Evolutionary conservation across 2,888 invertebrate genomes (phyloP).

Genomic region (Limnephilus auricula): DNA sequence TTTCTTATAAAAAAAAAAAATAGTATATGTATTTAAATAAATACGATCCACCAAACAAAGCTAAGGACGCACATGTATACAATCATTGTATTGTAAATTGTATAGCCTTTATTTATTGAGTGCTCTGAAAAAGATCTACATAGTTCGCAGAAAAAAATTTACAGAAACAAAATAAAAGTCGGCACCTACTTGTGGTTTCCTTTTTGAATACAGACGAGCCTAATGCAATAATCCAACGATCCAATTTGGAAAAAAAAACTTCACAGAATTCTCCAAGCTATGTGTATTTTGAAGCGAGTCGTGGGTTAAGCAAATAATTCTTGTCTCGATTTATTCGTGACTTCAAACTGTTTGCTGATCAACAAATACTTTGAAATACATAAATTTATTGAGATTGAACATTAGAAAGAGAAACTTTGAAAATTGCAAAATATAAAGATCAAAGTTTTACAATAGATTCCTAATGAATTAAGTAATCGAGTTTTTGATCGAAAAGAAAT

Average conservation of each 20-base stretch:
- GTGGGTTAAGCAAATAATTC: constrained; percentile 13
- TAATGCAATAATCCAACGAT: constrained; percentile 43
- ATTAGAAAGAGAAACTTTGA: neutral
- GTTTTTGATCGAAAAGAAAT: neutral
- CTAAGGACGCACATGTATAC: neutral
- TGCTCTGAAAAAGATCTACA: neutral
- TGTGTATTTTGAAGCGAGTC: constrained; percentile 36
- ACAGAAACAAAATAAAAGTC: neutral
- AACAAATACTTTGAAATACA: neutral
- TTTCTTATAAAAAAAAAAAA: too few relatives aligned
- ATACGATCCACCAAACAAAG: neutral
- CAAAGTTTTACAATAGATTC: neutral
- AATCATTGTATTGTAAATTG: neutral
- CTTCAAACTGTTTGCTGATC: constrained; percentile 1
- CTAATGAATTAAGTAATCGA: neutral
- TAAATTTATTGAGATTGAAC: neutral
- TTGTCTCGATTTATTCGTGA: constrained; percentile 30
- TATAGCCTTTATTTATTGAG: neutral
- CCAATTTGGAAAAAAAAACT: constrained; percentile 29
- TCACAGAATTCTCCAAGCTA: constrained; percentile 21
- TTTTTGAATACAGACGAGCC: constrained; percentile 44
- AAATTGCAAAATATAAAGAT: neutral
- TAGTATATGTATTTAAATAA: too few relatives aligned
- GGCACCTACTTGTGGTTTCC: constrained; percentile 4
- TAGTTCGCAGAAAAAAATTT: neutral